Conservation (phyloP, 1,140 invertebrate genomes). For the Drosophila takahashii region DNA sequence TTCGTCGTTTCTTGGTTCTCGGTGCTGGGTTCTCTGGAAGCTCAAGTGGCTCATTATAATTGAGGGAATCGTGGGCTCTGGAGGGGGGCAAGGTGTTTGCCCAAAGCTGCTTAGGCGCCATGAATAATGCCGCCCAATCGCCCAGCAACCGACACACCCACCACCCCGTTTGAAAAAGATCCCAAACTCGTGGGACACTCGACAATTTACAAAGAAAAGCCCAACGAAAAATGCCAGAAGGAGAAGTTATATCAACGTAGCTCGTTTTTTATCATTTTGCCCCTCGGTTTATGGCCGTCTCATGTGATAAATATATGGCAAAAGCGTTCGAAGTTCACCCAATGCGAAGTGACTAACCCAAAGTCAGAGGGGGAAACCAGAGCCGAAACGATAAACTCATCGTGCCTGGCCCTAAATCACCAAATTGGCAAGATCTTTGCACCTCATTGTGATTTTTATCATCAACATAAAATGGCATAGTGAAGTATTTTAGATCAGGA, state of each 20-base stretch:
- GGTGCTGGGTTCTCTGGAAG: conserved; percentile 27
- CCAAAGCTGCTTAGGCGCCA: conserved; percentile 53
- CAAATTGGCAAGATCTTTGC: conserved; percentile 21
- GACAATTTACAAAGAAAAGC: conserved; percentile 23
- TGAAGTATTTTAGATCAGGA: too few species aligned
- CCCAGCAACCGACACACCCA: conserved; percentile 24
- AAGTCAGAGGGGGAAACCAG: conserved; percentile 15
- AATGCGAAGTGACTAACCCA: conserved; percentile 38
- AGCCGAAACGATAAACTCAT: conserved; percentile 11
- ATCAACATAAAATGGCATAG: too few species aligned
- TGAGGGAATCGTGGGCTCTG: conserved; percentile 18
- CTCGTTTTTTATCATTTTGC: conserved; percentile 44
- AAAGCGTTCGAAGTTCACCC: conserved; percentile 45
- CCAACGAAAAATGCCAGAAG: conserved; percentile 5
- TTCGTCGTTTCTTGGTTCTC: conserved; percentile 7
- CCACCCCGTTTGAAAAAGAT: conserved; percentile 13
- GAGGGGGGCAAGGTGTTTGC: conserved; percentile 20
- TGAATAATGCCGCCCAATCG: conserved; percentile 37
- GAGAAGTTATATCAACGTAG: conserved; percentile 25
- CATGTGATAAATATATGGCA: conserved; percentile 55
- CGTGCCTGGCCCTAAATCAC: conserved; percentile 4
- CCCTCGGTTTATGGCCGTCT: conserved; percentile 46
- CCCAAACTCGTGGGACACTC: conserved; percentile 26
- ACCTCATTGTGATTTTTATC: conserved; percentile 3
- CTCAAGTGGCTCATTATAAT: conserved; percentile 72